phyloP scores from a whole-genome alignment of 2,797 vertebrate species.

The Propithecus perrieri region DNA sequence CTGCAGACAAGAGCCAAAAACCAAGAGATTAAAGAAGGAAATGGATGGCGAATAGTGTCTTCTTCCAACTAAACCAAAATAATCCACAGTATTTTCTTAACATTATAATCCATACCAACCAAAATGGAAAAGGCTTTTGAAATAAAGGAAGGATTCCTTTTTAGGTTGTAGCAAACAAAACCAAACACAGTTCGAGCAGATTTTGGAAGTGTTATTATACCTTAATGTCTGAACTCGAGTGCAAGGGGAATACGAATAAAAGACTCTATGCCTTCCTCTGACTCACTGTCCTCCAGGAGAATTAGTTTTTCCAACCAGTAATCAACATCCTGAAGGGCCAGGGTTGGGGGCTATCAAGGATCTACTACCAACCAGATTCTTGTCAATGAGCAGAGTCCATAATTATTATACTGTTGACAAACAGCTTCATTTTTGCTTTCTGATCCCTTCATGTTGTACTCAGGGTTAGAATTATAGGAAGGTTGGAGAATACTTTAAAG shows the following conservation, averaged over 20 bases:
- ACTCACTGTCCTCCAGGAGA: neutral
- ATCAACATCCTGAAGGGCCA: neutral
- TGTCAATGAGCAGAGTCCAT: neutral
- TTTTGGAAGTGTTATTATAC: neutral
- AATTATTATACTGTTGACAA: neutral
- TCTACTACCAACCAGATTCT: neutral
- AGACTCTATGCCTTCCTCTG: neutral
- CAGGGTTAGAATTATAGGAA: neutral
- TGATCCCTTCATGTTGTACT: neutral
- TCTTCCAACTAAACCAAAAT: constrained; percentile 4
- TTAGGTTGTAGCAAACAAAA: neutral
- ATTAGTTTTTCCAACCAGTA: constrained; percentile 2
- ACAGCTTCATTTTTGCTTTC: neutral
- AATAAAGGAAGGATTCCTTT: neutral
- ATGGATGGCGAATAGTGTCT: neutral
- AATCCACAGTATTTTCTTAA: neutral
- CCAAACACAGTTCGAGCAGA: neutral
- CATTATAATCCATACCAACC: neutral
- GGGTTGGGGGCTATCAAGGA: neutral
- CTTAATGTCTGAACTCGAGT: neutral
- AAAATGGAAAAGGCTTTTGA: neutral
- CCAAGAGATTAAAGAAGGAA: neutral
- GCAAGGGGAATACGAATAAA: neutral
- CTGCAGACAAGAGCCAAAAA: neutral
- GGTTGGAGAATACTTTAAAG: neutral